Evolutionary conservation across 2,797 vertebrate species (phyloP).

Genomic region (Sebastes elongatus): DNA sequence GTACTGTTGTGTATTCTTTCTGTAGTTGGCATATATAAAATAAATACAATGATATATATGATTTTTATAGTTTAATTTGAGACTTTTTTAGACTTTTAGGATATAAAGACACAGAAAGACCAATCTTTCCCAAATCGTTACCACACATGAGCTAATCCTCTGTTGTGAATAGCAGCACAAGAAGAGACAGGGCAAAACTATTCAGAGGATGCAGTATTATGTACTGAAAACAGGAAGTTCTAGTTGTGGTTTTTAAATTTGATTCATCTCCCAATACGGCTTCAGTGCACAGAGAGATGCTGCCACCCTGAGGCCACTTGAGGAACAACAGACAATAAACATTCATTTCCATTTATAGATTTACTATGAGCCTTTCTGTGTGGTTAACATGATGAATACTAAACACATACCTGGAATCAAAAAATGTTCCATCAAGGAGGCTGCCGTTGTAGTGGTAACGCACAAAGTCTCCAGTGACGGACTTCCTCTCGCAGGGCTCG

Average conservation of each 20-base stretch:
- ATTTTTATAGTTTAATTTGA: background rate
- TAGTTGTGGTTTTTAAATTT: background rate
- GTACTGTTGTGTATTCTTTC: background rate
- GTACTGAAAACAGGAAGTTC: background rate
- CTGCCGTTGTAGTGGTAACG: constrained; percentile 98
- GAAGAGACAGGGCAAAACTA: background rate
- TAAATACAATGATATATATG: background rate
- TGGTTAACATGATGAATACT: background rate
- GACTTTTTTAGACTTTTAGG: background rate
- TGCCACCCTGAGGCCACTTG: constrained; percentile 41
- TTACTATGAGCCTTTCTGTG: background rate
- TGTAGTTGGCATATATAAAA: background rate
- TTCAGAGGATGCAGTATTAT: background rate
- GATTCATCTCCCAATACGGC: background rate
- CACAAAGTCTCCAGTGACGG: constrained; percentile 89
- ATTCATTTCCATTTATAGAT: background rate
- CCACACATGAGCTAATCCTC: background rate
- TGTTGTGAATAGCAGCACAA: background rate
- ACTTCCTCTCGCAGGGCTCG: constrained; percentile 86
- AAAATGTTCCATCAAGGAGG: constrained; percentile 92
- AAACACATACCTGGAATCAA: constrained; percentile 91
- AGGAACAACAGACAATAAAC: constrained; percentile 5
- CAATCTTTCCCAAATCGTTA: background rate
- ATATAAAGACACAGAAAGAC: background rate
- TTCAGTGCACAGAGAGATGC: constrained; percentile 1